Base-by-base conservation (phyloP, 2,888 invertebrate species). In the Smittia aterrima region DNA sequence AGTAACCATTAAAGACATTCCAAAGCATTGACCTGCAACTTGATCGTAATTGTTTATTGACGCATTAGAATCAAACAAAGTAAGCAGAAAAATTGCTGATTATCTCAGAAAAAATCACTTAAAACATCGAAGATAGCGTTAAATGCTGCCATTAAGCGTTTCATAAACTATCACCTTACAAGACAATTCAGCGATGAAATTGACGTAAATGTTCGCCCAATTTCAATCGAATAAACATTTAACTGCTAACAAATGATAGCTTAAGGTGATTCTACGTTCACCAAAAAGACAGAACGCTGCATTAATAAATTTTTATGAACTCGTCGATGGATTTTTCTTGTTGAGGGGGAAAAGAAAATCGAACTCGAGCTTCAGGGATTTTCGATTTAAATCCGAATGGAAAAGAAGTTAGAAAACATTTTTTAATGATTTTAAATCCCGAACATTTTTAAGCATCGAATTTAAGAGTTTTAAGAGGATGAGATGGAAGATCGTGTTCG, bases 291-390 rank as follows among this genome's bases (percentile, higher is more conserved):
- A 64, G 64, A 6, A 58, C 58, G 18, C 18, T 58, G 58, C 18
- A 64, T 16, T 62, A 27, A 72, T 72, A 72, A 72, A 72, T 54
- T 72, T 72, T 72, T 72, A 72, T 72, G 58, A 72, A 62, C 72
- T 72, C 72, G 58, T 72, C 38, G 54, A 72, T 62, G 22, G 22
- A 62, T 62, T 62, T 38, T 16, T 3, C 22, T 58, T 22, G 20
- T 58, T 20, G 6, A 58, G 22, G 18, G 20, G 58, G 22, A n/a
- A 58, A 22, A 3, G 58, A 58, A 58, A 3, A 58, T 22, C 18
- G 9, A 58, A 58, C 13, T 18, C n/a, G 58, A 58, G n/a, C 2
- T 58, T 58, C 13, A 64, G 27, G 64, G 27, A 64, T 64, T 64
- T 64, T 22, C 58, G 9, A 2, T 13, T 58, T 58, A 11, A 58